Evolutionary conservation across 2,113 vertebrate genomes (phyloP), one percentile per base, ranked within the genome.

Genomic region (Chaenocephalus aceratus): DNA sequence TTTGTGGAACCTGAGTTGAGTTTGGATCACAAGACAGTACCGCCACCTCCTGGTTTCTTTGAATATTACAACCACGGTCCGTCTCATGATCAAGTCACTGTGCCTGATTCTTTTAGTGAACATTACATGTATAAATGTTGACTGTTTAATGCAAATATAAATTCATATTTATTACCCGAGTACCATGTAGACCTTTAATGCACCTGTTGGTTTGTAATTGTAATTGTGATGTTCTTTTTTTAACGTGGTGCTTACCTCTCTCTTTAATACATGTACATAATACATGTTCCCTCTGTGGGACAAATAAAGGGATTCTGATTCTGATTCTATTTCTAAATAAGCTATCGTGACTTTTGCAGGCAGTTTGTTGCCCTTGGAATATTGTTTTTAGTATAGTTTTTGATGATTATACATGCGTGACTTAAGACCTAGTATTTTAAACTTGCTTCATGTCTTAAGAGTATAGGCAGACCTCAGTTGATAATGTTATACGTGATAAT

Each of bases 1-100:
- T 45, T 63, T 69, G 65, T 59, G 53, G 12, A 48, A 54, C 0
- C 8, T 56, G 36, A 77, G 57, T 4, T 4, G 48, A 21, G 15
- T 44, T 80, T 79, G 18, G 6, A 73, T 56, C 46, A 61, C 45
- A 63, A 59, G 51, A 49, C 80, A 53, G 69, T 68, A 83, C 85
- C 81, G 74, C 89, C 90, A 85, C 58, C 89, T 82, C 76, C 62
- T 72, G 88, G 57, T 80, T 77, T 70, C 14, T 51, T 18, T 45
- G 41, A 56, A 61, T 53, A 82, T 62, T 56, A 83, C 79, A 75
- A 4, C 34, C 15, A 53, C 41, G 2, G 36, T 23, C 26, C 23
- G 10, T 10, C 48, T 66, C 4, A 58, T 9, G 45, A 48, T 58
- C 26, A 30, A 53, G 5, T 11, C 36, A 44, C n/a, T 16, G 1